These are phyloP conservation scores for Leptopilina drosophilae DNA, from an alignment of 2,888 invertebrate species.

Conservation along the genomic window DNA sequence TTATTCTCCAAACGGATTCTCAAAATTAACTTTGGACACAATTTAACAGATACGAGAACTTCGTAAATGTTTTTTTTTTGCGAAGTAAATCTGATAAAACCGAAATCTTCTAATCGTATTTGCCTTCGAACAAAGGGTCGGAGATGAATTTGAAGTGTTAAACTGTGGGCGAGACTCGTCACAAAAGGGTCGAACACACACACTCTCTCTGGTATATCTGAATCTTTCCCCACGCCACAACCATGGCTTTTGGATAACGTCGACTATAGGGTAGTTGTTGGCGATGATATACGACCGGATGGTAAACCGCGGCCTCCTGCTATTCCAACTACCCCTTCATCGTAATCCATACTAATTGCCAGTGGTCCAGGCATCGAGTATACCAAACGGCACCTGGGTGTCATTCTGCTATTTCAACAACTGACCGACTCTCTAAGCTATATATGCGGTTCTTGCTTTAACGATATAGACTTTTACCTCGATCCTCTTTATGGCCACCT, in stretches of 20 bases:
- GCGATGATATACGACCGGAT: constrained; percentile 71
- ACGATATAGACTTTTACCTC: constrained; percentile 34
- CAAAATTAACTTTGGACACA: too few species aligned
- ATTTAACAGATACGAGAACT: too few species aligned
- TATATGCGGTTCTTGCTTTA: constrained; percentile 2
- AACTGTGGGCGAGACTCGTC: constrained; percentile 26
- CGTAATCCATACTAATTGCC: constrained; percentile 64
- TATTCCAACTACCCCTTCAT: constrained; percentile 54
- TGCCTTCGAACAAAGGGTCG: not conserved
- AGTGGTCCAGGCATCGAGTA: constrained; percentile 53
- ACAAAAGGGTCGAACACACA: constrained; percentile 41
- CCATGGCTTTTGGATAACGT: constrained; percentile 54
- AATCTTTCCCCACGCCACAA: constrained; percentile 50
- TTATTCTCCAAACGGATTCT: too few species aligned
- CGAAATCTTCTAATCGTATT: too few species aligned
- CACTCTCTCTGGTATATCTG: constrained; percentile 46
- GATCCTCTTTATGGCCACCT: not conserved
- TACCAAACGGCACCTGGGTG: constrained; percentile 46
- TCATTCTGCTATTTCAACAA: constrained; percentile 45
- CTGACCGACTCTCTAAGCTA: constrained; percentile 31
- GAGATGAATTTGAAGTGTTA: constrained; percentile 7
- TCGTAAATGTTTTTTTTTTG: too few species aligned
- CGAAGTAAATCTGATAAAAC: too few species aligned
- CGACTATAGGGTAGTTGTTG: constrained; percentile 51
- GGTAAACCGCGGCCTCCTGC: constrained; percentile 70